Conservation (phyloP, 2,797 vertebrate genomes). For the Platalea minor region DNA sequence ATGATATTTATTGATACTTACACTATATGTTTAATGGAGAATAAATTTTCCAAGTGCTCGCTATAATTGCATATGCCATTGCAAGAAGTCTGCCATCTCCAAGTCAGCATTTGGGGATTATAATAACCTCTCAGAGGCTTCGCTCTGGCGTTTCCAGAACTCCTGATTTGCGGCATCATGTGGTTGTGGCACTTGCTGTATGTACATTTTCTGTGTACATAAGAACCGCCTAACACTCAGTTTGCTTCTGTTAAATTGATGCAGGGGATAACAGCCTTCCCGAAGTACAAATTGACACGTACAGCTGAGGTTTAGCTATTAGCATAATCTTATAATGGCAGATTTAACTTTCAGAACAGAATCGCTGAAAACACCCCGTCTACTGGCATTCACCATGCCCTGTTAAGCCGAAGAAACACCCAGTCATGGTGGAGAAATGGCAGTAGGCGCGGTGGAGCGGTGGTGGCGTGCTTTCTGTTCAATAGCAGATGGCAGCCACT, state of each 20-base stretch:
- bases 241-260: neutral
- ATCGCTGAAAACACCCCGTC: neutral
- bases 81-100: neutral
- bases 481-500: neutral
- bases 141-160: neutral
- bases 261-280: neutral
- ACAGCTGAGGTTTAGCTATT: slow-evolving; percentile 32
- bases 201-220: neutral
- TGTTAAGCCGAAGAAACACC: neutral
- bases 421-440: accelerated
- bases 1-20: slow-evolving; percentile 41
- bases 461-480: neutral
- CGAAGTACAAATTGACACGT: neutral
- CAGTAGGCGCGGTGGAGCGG: neutral
- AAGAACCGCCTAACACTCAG: neutral
- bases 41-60: slow-evolving; percentile 3
- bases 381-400: neutral
- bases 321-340: slow-evolving; percentile 20
- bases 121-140: slow-evolving; percentile 4
- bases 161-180: neutral
- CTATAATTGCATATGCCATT: neutral
- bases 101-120: neutral
- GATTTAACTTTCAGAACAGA: slow-evolving; percentile 20
- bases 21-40: slow-evolving; percentile 11
- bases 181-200: neutral